These are phyloP conservation scores for Pantelozetes paolii DNA, from an alignment of 2,888 invertebrate species.

Conservation along the genomic window DNA sequence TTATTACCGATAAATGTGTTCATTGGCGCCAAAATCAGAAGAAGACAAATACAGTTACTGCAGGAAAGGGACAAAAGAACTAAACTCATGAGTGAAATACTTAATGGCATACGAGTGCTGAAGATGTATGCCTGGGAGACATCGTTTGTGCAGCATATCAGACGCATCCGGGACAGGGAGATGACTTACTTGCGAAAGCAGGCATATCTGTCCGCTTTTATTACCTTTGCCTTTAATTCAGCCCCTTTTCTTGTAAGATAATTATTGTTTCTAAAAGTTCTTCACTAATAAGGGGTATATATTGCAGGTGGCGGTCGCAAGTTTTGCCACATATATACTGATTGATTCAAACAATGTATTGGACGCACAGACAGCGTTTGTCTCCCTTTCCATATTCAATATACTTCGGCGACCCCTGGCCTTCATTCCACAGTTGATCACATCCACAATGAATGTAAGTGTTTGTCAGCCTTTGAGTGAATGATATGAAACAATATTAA, in stretches of 20 bases:
- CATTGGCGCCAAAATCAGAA: constrained; percentile 42
- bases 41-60: constrained; percentile 49
- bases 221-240: constrained; percentile 46
- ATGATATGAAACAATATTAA: too few species aligned
- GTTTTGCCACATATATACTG: constrained; percentile 76
- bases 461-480: background rate
- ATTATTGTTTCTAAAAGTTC: constrained; percentile 1
- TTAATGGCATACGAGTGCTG: constrained; percentile 53
- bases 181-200: constrained; percentile 42
- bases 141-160: constrained; percentile 45
- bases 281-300: too few species aligned
- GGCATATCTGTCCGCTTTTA: constrained; percentile 45
- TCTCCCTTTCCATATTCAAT: constrained; percentile 79
- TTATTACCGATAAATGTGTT: constrained; percentile 85
- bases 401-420: constrained; percentile 79
- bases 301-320: constrained; percentile 66
- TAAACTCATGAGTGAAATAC: constrained; percentile 54
- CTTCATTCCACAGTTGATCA: constrained; percentile 48
- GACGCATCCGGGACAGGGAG: constrained; percentile 44
- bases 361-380: constrained; percentile 76
- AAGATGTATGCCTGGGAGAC: constrained; percentile 49
- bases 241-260: constrained; percentile 46
- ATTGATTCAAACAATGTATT: constrained; percentile 58
- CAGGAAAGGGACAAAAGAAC: constrained; percentile 54
- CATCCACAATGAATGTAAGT: constrained; percentile 40